phyloP scores from a whole-genome alignment of 2,888 invertebrate genomes.

The Drymonia ruficornis region DNA sequence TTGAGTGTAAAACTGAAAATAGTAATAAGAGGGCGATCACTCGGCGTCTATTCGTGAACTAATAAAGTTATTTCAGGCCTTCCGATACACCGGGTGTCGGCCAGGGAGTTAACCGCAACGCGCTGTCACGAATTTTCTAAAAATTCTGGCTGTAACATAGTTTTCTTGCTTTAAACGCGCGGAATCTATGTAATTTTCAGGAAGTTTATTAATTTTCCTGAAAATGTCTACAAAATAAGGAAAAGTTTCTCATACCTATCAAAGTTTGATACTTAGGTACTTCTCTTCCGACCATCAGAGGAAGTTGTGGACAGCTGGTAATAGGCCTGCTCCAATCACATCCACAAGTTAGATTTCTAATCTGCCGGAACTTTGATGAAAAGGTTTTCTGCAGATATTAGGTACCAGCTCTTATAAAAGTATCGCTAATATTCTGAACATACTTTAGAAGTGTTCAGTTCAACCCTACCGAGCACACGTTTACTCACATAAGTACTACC shows the following conservation, averaged over 20 bases:
- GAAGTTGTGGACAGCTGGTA: too few species aligned
- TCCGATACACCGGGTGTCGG: conserved; percentile 52
- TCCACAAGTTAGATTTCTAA: too few species aligned
- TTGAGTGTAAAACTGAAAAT: conserved; percentile 67
- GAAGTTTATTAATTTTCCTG: too few species aligned
- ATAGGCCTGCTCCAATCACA: too few species aligned
- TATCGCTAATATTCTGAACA: neutral
- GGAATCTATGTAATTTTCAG: too few species aligned
- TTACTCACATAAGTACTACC: conserved; percentile 7
- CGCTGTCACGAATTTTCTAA: conserved; percentile 27
- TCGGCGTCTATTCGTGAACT: conserved; percentile 72
- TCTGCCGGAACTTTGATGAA: too few species aligned
- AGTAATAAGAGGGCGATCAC: conserved; percentile 76
- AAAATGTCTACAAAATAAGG: too few species aligned
- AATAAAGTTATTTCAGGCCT: conserved; percentile 73
- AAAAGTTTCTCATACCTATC: too few species aligned
- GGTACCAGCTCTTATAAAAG: too few species aligned
- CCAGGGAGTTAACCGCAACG: conserved; percentile 32
- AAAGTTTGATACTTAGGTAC: too few species aligned
- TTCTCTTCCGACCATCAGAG: too few species aligned
- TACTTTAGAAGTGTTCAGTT: neutral
- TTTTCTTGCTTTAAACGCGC: neutral
- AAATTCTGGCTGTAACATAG: neutral
- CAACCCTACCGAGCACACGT: conserved; percentile 3
- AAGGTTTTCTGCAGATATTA: too few species aligned